Evolutionary conservation across 2,888 invertebrate genomes (phyloP).

Genomic region (Drosophila koepferae): DNA sequence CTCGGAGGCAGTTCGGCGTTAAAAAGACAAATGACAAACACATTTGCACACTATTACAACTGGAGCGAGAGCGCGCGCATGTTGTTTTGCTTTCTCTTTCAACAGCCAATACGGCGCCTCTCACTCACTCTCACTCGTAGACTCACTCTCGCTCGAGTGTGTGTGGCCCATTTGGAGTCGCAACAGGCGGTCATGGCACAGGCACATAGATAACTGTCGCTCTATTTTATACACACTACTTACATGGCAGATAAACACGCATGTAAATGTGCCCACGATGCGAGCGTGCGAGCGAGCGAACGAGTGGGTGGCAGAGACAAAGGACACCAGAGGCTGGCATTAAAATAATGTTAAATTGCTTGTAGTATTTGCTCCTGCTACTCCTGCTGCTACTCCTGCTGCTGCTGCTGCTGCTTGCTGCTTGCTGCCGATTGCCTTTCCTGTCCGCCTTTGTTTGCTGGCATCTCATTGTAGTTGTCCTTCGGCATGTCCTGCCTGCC

Average conservation of each 20-base stretch:
- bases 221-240: constrained; percentile 73
- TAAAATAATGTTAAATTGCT: constrained; percentile 72
- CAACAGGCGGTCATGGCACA: constrained; percentile 69
- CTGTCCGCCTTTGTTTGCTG: constrained; percentile 53
- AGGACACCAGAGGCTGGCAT: constrained; percentile 61
- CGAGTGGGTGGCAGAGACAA: constrained; percentile 42
- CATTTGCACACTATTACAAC: constrained; percentile 74
- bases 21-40: constrained; percentile 76
- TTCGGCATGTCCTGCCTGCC: constrained; percentile 57
- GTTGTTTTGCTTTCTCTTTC: constrained; percentile 33
- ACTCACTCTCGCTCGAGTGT: neutral
- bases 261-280: constrained; percentile 57
- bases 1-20: constrained; percentile 62
- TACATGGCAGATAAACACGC: constrained; percentile 72
- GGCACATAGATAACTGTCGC: constrained; percentile 68
- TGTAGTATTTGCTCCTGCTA: constrained; percentile 64
- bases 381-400: constrained; percentile 35
- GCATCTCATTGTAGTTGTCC: constrained; percentile 63
- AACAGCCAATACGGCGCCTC: neutral
- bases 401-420: constrained; percentile 18
- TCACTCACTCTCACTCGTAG: neutral
- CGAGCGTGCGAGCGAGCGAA: neutral
- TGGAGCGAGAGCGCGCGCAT: constrained; percentile 38
- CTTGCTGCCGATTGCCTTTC: constrained; percentile 21
- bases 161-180: constrained; percentile 31